These are phyloP conservation scores for Melieria picta DNA, from an alignment of 2,888 invertebrate genomes.

Conservation along the genomic window DNA sequence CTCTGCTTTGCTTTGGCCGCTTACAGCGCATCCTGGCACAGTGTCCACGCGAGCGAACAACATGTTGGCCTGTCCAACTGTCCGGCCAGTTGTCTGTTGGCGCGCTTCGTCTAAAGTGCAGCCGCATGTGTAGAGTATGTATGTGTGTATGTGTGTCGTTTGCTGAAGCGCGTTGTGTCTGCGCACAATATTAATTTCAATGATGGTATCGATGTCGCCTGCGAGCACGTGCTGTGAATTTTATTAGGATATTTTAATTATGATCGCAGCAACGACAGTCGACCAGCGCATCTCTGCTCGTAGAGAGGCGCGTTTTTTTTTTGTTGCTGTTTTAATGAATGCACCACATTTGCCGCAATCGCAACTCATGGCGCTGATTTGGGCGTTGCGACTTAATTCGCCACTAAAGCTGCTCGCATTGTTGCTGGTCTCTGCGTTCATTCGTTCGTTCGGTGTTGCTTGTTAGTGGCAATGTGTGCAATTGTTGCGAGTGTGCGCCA, in stretches of 20 bases:
- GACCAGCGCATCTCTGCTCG: slow-evolving; percentile 5
- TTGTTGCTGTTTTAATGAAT: not conserved
- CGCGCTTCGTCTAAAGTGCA: not conserved
- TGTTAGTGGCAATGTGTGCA: too few relatives aligned
- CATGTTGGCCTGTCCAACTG: slow-evolving; percentile 3
- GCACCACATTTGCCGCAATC: too few relatives aligned
- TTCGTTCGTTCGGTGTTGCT: too few relatives aligned
- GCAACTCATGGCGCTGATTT: too few relatives aligned
- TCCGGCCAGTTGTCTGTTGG: not conserved
- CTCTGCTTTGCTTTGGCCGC: too few relatives aligned
- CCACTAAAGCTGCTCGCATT: too few relatives aligned
- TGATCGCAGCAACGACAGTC: slow-evolving; percentile 38
- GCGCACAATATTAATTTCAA: slow-evolving; percentile 43
- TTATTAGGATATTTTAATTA: slow-evolving; percentile 56
- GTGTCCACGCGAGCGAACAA: slow-evolving; percentile 18
- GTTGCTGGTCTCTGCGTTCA: too few relatives aligned
- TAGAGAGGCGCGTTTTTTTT: slow-evolving; percentile 1
- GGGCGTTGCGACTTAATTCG: too few relatives aligned
- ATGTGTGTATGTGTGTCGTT: slow-evolving; percentile 17
- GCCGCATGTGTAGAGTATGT: slow-evolving; percentile 19
- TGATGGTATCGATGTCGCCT: slow-evolving; percentile 52
- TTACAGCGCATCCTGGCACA: slow-evolving; percentile 9
- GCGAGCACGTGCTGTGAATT: slow-evolving; percentile 56
- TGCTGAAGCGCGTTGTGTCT: slow-evolving; percentile 13
- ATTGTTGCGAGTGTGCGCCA: too few relatives aligned